Conservation (phyloP, 1,140 invertebrate genomes). For the Psilanteris sp. region DNA sequence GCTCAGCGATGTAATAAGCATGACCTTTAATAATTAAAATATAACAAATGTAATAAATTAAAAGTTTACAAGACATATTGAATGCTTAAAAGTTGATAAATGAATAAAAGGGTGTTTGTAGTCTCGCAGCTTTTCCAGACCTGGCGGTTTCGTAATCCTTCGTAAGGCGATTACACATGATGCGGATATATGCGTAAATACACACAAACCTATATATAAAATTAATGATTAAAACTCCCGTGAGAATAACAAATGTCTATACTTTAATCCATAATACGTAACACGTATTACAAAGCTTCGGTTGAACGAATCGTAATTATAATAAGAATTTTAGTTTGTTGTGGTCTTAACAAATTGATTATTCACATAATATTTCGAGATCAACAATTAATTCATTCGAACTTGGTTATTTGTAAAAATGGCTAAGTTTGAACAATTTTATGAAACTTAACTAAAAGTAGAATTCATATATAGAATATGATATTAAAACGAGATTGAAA, state of each 20-base stretch:
- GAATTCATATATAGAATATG: too few relatives aligned
- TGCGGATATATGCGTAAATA: constrained; percentile 15
- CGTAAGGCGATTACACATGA: constrained; percentile 69
- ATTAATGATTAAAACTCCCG: constrained; percentile 57
- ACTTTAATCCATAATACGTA: constrained; percentile 39
- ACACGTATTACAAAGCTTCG: constrained; percentile 36
- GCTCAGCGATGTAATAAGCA: constrained; percentile 64
- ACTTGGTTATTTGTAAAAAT: too few relatives aligned
- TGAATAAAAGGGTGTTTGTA: constrained; percentile 25
- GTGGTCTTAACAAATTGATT: too few relatives aligned
- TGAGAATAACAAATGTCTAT: constrained; percentile 59
- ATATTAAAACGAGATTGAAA: too few relatives aligned
- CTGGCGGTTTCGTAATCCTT: constrained; percentile 60
- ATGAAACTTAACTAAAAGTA: too few relatives aligned
- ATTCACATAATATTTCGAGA: too few relatives aligned
- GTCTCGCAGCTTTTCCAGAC: constrained; percentile 20
- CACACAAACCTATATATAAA: too few relatives aligned
- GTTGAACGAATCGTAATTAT: constrained; percentile 41
- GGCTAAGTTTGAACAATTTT: too few relatives aligned
- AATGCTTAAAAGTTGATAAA: constrained; percentile 19
- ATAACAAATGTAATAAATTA: constrained; percentile 27
- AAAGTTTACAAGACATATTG: constrained; percentile 19
- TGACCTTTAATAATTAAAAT: constrained; percentile 34
- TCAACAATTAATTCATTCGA: too few relatives aligned
- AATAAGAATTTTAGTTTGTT: too few relatives aligned